These are phyloP conservation scores for Stenoptilia bipunctidactyla DNA, from an alignment of 2,888 invertebrate genomes.

Conservation along the genomic window DNA sequence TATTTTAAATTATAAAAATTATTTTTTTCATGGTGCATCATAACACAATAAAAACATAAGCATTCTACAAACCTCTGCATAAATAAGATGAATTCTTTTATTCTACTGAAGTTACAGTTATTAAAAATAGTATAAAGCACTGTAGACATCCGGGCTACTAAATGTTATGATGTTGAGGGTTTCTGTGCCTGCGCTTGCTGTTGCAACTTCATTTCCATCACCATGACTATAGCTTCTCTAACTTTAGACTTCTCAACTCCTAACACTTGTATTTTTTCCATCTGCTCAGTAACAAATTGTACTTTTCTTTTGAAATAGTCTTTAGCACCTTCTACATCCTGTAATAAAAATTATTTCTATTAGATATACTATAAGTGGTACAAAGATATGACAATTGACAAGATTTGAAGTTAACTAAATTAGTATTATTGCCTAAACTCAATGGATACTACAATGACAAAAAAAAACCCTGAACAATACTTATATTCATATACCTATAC, in stretches of 20 bases:
- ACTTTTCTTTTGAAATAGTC: constrained; percentile 95
- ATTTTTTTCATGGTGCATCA: no score
- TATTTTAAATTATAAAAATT: no score
- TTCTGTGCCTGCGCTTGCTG: constrained; percentile 55
- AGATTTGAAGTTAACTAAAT: no score
- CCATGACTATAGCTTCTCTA: constrained; percentile 81
- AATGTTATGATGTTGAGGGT: constrained; percentile 42
- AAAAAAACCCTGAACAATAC: no score
- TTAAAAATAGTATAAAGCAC: constrained; percentile 2
- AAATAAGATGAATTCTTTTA: neutral
- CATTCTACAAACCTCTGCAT: no score
- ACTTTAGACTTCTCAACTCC: constrained; percentile 88
- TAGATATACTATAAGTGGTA: neutral
- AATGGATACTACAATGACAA: no score
- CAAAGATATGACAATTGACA: no score
- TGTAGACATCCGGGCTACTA: constrained; percentile 2
- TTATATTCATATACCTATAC: no score
- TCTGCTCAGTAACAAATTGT: constrained; percentile 92
- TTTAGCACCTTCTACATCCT: constrained; percentile 85
- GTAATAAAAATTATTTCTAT: constrained; percentile 16
- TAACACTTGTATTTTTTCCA: constrained; percentile 90
- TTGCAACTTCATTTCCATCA: constrained; percentile 81
- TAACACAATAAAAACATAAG: no score
- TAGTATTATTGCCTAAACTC: neutral
- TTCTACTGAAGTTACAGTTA: neutral